Percentiles rank a stretch among this genome's conserved stretches.
These are phyloP conservation scores for Limnephilus lunatus DNA, from an alignment of 2,888 invertebrate genomes.

Conservation along the genomic window DNA sequence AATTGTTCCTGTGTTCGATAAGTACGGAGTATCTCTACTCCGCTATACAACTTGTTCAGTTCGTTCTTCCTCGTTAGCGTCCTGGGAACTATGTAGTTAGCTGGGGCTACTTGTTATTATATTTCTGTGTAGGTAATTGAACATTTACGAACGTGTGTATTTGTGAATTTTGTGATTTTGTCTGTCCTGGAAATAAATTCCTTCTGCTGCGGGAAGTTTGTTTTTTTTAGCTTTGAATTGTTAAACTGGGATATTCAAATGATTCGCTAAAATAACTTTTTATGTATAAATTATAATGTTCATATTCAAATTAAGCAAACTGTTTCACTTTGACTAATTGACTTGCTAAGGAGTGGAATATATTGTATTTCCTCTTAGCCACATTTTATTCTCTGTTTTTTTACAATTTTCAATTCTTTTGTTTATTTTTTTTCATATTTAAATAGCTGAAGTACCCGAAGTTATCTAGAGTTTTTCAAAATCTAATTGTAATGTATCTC, in stretches of 20 bases:
- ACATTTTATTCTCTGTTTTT: not conserved
- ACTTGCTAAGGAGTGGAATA: not conserved
- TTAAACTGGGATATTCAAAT: not conserved
- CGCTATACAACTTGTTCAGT: not conserved
- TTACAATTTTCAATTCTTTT: not conserved
- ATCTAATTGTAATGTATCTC: no score
- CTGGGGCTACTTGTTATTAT: not conserved
- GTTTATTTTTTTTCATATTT: not conserved
- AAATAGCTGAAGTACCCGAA: no score
- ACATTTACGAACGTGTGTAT: not conserved
- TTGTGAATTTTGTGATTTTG: not conserved
- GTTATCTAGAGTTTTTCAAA: no score
- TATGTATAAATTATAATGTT: not conserved
- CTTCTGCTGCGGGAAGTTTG: not conserved
- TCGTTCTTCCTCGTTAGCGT: not conserved
- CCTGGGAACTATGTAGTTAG: not conserved
- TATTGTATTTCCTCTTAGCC: not conserved
- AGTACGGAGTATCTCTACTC: not conserved
- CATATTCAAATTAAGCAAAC: not conserved
- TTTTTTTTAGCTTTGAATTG: not conserved
- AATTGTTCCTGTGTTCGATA: not conserved
- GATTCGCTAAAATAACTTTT: not conserved
- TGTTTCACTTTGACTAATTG: not conserved
- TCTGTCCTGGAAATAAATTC: not conserved
- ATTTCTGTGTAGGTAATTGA: not conserved